These are phyloP conservation scores for Zygaena filipendulae DNA, from an alignment of 2,888 invertebrate genomes.

Conservation along the genomic window DNA sequence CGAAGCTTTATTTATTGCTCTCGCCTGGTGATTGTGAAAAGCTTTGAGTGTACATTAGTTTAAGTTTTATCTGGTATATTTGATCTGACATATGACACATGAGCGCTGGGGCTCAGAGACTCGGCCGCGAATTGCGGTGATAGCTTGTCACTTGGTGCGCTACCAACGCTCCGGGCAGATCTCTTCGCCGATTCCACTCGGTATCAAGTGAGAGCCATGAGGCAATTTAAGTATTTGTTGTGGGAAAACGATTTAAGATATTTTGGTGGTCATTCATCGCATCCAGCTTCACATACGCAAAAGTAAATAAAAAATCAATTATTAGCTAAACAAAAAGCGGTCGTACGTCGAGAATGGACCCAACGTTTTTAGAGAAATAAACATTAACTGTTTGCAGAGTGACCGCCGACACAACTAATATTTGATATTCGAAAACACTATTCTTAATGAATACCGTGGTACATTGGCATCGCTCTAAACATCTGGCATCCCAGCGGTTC, in stretches of 20 bases:
- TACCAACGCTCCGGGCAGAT: conserved; percentile 2
- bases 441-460: conserved; percentile 60
- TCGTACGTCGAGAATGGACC: conserved; percentile 44
- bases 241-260: no score
- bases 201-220: no score
- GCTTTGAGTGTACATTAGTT: conserved; percentile 61
- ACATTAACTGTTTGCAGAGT: conserved; percentile 60
- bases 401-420: conserved; percentile 63
- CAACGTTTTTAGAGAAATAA: conserved; percentile 63
- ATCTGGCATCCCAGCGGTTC: conserved; percentile 57
- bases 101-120: no score
- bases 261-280: no score
- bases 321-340: conserved; percentile 61
- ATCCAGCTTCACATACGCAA: no score
- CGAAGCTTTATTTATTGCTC: conserved; percentile 66
- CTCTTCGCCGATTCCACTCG: conserved; percentile 10
- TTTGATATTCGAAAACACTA: conserved; percentile 66
- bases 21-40: conserved; percentile 60
- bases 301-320: conserved; percentile 63
- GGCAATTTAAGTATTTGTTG: no score
- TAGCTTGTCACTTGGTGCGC: conserved; percentile 11
- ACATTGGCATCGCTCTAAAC: conserved; percentile 38
- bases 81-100: conserved; percentile 58
- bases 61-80: conserved; percentile 55
- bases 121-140: conserved; percentile 22